Conservation (phyloP, 2,797 vertebrate species). For the Sus cebifrons region DNA sequence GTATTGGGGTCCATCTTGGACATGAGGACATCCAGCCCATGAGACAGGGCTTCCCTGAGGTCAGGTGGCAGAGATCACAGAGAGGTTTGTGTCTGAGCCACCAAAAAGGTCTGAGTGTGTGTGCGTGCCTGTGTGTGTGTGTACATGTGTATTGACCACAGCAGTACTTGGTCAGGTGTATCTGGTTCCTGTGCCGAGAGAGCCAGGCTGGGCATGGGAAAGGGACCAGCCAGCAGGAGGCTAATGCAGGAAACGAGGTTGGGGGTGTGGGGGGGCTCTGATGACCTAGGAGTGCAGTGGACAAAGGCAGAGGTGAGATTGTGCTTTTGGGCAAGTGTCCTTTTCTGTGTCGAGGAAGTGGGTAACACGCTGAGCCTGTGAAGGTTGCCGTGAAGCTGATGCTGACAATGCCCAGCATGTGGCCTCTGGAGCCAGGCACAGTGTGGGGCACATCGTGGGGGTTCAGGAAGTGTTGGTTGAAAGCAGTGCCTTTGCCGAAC, state of each 20-base stretch:
- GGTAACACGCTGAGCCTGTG: fast-evolving
- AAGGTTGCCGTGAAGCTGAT: neutral
- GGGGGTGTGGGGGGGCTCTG: neutral
- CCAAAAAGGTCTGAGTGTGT: neutral
- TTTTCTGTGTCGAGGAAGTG: neutral
- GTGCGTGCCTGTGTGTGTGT: neutral
- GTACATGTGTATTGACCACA: too few species aligned
- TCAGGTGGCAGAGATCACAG: neutral
- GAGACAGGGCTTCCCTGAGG: neutral
- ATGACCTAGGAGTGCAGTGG: neutral
- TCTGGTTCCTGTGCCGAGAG: neutral
- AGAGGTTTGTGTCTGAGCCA: neutral
- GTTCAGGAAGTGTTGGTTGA: neutral
- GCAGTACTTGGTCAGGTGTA: too few species aligned
- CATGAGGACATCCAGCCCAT: neutral
- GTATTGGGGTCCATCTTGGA: neutral
- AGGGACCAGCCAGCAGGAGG: neutral
- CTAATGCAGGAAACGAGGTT: neutral
- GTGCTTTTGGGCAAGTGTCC: neutral
- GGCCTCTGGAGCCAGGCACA: neutral
- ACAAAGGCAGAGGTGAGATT: neutral
- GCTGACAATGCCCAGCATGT: neutral
- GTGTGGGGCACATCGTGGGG: neutral
- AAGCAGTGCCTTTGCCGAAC: neutral
- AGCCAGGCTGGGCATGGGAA: neutral